Evolutionary conservation across 2,797 vertebrate genomes (phyloP).

Genomic region (Sciaenops ocellatus): DNA sequence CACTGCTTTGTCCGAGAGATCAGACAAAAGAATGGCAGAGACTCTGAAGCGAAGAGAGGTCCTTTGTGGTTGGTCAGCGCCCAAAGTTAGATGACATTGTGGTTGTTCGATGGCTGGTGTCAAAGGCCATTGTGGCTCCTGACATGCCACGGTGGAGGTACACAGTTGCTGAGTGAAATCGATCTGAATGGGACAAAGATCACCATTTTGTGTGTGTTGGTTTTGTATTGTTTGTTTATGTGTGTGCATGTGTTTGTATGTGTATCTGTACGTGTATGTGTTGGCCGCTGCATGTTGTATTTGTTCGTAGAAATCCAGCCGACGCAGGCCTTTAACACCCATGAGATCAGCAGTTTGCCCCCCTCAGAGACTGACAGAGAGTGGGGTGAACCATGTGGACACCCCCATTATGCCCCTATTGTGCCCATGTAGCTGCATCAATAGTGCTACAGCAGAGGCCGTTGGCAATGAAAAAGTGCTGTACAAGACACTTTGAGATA

Average conservation of each 20-base stretch:
- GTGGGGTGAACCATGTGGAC: constrained; percentile 69
- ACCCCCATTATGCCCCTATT: constrained; percentile 77
- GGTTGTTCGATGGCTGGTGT: constrained; percentile 56
- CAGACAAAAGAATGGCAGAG: constrained; percentile 78
- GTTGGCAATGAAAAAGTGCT: constrained; percentile 79
- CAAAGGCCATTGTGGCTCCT: constrained; percentile 71
- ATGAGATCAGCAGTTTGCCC: constrained; percentile 85
- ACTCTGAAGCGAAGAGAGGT: constrained; percentile 71
- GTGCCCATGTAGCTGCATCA: constrained; percentile 74
- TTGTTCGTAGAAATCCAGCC: constrained; percentile 81
- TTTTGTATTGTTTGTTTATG: constrained; percentile 55
- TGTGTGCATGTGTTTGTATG: background rate
- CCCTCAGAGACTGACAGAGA: constrained; percentile 62
- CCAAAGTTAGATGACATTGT: constrained; percentile 67
- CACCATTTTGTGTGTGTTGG: constrained; percentile 48
- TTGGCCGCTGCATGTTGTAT: constrained; percentile 41
- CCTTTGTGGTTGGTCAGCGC: constrained; percentile 74
- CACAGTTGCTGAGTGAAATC: constrained; percentile 79
- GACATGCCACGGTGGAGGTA: constrained; percentile 48
- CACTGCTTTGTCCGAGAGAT: constrained; percentile 80
- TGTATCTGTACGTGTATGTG: constrained; percentile 18
- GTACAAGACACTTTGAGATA: constrained; percentile 77
- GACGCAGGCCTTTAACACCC: constrained; percentile 76
- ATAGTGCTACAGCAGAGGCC: constrained; percentile 64
- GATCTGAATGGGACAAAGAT: constrained; percentile 74